A percentile compares a stretch with the other conserved stretches of the same genome.
phyloP scores from a whole-genome alignment of 1,140 invertebrate species.

The Caerostris extrusa region DNA sequence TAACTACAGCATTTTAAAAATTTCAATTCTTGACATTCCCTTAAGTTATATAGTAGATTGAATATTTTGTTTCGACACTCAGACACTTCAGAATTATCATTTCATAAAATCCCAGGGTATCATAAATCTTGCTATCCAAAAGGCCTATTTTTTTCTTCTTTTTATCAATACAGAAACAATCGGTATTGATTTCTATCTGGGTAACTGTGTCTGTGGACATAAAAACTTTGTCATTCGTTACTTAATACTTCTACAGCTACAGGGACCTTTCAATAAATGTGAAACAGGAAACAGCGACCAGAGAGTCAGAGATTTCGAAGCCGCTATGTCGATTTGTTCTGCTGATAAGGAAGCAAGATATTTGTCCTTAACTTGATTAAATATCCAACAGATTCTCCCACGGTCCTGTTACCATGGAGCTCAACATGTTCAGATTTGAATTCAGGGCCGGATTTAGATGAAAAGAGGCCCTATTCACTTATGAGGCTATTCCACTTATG shows the following conservation, averaged over 20 bases:
- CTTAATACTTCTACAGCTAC: slow-evolving; percentile 6
- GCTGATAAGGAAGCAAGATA: neutral
- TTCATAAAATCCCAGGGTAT: neutral
- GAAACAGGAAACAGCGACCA: neutral
- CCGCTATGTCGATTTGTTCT: neutral
- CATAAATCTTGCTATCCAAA: neutral
- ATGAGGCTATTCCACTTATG: too few species aligned
- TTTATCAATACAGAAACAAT: neutral
- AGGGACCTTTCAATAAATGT: neutral
- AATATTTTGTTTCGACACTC: neutral
- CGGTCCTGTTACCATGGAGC: too few species aligned
- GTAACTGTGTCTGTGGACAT: slow-evolving; percentile 26
- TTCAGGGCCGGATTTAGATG: too few species aligned
- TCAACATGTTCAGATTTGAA: too few species aligned
- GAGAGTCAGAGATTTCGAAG: neutral
- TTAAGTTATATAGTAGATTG: too few species aligned
- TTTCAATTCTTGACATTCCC: too few species aligned
- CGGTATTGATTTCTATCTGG: slow-evolving; percentile 3
- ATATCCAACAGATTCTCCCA: too few species aligned
- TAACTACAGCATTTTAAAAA: too few species aligned
- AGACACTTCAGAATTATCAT: neutral
- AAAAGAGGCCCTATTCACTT: too few species aligned
- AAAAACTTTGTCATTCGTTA: slow-evolving; percentile 33
- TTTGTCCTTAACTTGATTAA: neutral
- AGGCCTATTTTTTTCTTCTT: neutral